These are phyloP conservation scores for Heteractis magnifica DNA, from an alignment of 92 coral and sea anemone species.

Conservation along the genomic window DNA sequence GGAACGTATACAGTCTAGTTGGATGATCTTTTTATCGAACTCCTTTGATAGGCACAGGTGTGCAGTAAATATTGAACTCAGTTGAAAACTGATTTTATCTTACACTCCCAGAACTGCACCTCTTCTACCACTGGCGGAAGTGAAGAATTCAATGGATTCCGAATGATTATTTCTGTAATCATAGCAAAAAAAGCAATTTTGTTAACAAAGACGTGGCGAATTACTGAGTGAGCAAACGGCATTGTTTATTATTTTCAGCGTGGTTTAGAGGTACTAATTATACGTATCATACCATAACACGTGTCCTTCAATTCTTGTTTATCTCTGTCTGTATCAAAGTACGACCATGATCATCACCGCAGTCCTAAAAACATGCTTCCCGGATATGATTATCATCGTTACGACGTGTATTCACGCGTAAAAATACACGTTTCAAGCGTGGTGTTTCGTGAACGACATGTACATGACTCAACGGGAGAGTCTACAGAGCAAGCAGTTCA, in stretches of 20 bases:
- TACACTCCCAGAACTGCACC: too few relatives aligned
- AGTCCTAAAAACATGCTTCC: neutral
- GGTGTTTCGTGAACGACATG: too few relatives aligned
- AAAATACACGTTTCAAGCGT: too few relatives aligned
- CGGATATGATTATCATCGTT: neutral
- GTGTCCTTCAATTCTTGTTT: neutral
- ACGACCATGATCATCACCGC: neutral
- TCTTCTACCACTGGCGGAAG: too few relatives aligned
- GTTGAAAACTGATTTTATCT: neutral
- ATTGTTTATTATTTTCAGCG: neutral
- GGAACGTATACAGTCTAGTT: neutral
- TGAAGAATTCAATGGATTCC: too few relatives aligned
- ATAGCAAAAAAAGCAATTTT: neutral
- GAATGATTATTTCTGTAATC: too few relatives aligned
- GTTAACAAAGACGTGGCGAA: neutral
- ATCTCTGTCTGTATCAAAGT: neutral
- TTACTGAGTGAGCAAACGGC: neutral
- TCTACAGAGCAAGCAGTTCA: too few relatives aligned
- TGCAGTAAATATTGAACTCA: neutral
- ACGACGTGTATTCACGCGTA: neutral
- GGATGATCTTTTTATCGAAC: neutral
- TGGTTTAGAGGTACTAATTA: neutral
- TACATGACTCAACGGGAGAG: too few relatives aligned
- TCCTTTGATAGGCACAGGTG: neutral
- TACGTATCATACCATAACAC: neutral